Conservation (phyloP, 2,797 vertebrate species). For the Propithecus perrieri region DNA sequence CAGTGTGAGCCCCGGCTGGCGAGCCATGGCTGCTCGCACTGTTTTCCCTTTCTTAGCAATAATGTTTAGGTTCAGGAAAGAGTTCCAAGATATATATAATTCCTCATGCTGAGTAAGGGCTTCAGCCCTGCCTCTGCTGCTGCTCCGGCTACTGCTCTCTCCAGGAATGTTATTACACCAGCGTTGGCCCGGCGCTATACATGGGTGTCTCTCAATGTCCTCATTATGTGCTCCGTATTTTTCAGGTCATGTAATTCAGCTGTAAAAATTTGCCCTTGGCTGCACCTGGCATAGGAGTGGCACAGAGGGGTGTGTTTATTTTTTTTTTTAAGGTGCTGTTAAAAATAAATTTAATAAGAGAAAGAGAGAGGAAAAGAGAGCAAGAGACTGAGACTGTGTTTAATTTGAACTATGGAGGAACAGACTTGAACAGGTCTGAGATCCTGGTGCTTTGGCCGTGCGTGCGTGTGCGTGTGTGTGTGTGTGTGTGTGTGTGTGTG, state of each 20-base stretch:
- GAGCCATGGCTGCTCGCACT: slow-evolving; percentile 81
- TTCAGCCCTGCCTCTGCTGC: slow-evolving; percentile 81
- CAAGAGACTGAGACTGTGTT: slow-evolving; percentile 43
- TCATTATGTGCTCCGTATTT: slow-evolving; percentile 82
- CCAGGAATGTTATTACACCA: slow-evolving; percentile 83
- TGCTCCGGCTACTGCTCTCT: slow-evolving; percentile 81
- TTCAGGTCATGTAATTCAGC: slow-evolving; percentile 85
- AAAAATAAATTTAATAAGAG: slow-evolving; percentile 84
- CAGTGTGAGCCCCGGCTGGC: slow-evolving; percentile 73
- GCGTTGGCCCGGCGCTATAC: slow-evolving; percentile 76
- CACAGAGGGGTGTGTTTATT: slow-evolving; percentile 75
- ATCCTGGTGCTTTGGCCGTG: slow-evolving; percentile 59
- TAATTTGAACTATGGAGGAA: slow-evolving; percentile 77
- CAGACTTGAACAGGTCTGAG: slow-evolving; percentile 64
- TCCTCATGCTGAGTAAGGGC: slow-evolving; percentile 87
- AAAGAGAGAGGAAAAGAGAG: slow-evolving; percentile 63
- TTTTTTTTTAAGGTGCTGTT: slow-evolving; percentile 81
- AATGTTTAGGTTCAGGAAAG: slow-evolving; percentile 88
- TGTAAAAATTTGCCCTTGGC: slow-evolving; percentile 85
- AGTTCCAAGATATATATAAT: slow-evolving; percentile 88
- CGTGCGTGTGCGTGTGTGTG: background rate
- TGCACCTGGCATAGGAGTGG: slow-evolving; percentile 83
- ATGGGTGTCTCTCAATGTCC: slow-evolving; percentile 84
- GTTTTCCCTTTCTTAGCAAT: slow-evolving; percentile 87
- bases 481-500: background rate